These are phyloP conservation scores for Omphaloscelis lunosa DNA, from an alignment of 2,888 invertebrate species.

Conservation along the genomic window DNA sequence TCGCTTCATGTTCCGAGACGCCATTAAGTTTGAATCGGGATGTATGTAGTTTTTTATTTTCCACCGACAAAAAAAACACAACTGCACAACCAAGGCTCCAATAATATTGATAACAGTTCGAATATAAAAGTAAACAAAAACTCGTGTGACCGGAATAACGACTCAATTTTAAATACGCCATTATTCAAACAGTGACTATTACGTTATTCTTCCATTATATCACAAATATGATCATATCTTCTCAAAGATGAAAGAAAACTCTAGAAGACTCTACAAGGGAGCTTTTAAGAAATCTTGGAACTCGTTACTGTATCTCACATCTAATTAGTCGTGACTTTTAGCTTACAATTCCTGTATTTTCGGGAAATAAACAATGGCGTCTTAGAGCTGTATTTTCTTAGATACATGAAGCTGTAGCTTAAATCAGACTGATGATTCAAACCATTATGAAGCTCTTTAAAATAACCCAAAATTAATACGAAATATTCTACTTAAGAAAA, in stretches of 20 bases:
- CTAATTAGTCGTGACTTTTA: conserved; percentile 27
- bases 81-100: conserved; percentile 5
- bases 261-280: background rate
- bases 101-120: conserved; percentile 39
- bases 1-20: no score
- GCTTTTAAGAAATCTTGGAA: conserved; percentile 17
- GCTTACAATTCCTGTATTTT: conserved; percentile 8
- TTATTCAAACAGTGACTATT: conserved; percentile 8
- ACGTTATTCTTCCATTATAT: conserved; percentile 26
- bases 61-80: conserved; percentile 20
- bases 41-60: background rate
- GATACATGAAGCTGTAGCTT: background rate
- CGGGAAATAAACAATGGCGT: conserved; percentile 28
- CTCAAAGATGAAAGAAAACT: conserved; percentile 19
- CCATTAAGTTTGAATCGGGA: no score
- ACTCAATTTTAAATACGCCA: conserved; percentile 26
- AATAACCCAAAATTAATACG: conserved; percentile 15
- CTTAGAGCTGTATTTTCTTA: background rate
- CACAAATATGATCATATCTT: conserved; percentile 12
- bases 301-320: conserved; percentile 17
- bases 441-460: background rate
- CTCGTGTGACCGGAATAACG: conserved; percentile 23
- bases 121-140: conserved; percentile 46
- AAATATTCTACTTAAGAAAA: conserved; percentile 10
- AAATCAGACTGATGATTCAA: background rate